A percentile compares a stretch with the other conserved stretches of the same genome.
These are phyloP conservation scores for Melinopterus prodromus DNA, from an alignment of 2,888 invertebrate species.

Conservation along the genomic window DNA sequence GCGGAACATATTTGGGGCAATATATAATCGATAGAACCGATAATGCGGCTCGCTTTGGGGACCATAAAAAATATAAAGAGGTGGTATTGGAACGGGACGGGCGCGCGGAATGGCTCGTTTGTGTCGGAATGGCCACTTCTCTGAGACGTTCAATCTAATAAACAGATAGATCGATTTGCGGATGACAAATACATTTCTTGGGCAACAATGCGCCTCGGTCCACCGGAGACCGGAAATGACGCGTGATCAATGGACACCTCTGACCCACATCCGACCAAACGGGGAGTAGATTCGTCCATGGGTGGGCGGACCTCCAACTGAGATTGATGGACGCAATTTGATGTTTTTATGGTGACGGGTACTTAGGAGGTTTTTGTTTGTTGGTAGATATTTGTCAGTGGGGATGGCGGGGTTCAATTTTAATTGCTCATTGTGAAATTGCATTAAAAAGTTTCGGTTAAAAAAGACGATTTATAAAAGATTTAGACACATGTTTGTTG, in stretches of 20 bases:
- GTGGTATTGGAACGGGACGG: background rate
- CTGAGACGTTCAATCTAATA: constrained; percentile 25
- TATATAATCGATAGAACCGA: background rate
- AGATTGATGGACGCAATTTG: constrained; percentile 4
- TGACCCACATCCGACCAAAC: constrained; percentile 36
- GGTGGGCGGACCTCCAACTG: background rate
- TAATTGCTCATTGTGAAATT: background rate
- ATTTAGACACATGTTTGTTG: too few species aligned
- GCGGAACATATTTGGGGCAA: background rate
- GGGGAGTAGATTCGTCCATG: background rate
- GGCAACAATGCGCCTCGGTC: constrained; percentile 45
- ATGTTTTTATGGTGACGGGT: background rate
- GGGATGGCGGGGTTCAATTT: background rate
- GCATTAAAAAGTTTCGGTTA: background rate
- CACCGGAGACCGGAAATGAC: constrained; percentile 43
- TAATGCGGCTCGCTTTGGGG: background rate
- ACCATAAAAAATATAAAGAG: background rate
- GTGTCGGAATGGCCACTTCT: constrained; percentile 4
- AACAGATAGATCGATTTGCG: constrained; percentile 32
- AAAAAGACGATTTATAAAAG: background rate
- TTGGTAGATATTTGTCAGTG: background rate
- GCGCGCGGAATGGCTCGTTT: background rate
- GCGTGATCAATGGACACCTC: constrained; percentile 49
- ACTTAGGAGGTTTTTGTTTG: background rate
- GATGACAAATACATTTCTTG: constrained; percentile 45